These are phyloP conservation scores for Portevinia maculata DNA, from an alignment of 2,888 invertebrate genomes.

Conservation along the genomic window DNA sequence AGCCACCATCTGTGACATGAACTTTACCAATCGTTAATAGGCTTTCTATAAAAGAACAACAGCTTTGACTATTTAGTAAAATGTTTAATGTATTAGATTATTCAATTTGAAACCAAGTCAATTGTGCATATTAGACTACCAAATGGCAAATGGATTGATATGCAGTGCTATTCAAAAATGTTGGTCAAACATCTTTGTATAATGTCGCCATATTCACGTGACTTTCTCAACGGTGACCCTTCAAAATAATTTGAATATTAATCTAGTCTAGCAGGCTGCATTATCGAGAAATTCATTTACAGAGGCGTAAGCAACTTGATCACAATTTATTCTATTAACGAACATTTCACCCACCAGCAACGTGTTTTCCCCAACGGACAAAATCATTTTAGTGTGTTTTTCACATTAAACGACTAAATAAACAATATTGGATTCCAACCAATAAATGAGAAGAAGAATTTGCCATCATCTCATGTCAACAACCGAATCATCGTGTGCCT, in stretches of 20 bases:
- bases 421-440: not conserved
- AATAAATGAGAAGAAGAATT: not conserved
- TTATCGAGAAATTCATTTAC: slow-evolving; percentile 5
- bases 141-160: not conserved
- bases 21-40: too few species aligned
- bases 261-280: slow-evolving; percentile 8
- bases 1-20: too few species aligned
- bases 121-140: too few species aligned
- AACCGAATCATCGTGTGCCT: not conserved
- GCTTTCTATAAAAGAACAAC: slow-evolving; percentile 24
- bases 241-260: slow-evolving; percentile 2
- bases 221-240: not conserved
- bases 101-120: too few species aligned
- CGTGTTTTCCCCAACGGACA: not conserved
- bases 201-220: slow-evolving; percentile 5
- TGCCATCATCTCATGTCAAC: not conserved
- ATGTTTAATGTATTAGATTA: slow-evolving; percentile 10
- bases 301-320: not conserved
- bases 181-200: too few species aligned
- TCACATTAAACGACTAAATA: too few species aligned
- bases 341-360: slow-evolving; percentile 15
- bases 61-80: slow-evolving; percentile 6
- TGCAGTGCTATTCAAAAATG: not conserved
- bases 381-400: too few species aligned
- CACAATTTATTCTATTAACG: not conserved